These are phyloP conservation scores for Ricordea florida DNA, from an alignment of 92 coral and sea anemone genomes.

Conservation along the genomic window DNA sequence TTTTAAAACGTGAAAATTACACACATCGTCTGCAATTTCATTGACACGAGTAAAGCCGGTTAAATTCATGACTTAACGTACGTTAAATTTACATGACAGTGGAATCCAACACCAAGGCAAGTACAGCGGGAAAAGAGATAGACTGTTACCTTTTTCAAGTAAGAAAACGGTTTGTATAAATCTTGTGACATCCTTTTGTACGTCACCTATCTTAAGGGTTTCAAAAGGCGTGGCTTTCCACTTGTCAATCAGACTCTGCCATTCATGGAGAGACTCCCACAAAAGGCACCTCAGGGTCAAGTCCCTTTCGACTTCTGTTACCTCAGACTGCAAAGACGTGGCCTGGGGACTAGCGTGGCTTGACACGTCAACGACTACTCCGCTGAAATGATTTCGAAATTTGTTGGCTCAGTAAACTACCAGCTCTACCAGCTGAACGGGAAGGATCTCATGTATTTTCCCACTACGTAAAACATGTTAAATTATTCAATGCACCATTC, in stretches of 20 bases:
- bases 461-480: too few relatives aligned
- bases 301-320: constrained; percentile 91
- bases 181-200: constrained; percentile 88
- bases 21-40: too few relatives aligned
- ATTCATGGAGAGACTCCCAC: constrained; percentile 95
- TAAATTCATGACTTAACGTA: too few relatives aligned
- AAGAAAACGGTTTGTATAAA: constrained; percentile 87
- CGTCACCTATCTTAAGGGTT: constrained; percentile 68
- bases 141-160: constrained; percentile 81
- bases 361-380: constrained; percentile 2
- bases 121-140: background rate
- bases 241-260: constrained; percentile 84
- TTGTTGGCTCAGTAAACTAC: background rate
- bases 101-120: background rate
- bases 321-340: constrained; percentile 80
- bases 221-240: constrained; percentile 93
- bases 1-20: too few relatives aligned
- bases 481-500: too few relatives aligned
- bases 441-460: too few relatives aligned
- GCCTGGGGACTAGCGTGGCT: constrained; percentile 63
- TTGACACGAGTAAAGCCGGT: too few relatives aligned
- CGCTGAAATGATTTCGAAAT: constrained; percentile 33
- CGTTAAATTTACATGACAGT: too few relatives aligned
- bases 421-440: background rate
- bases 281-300: constrained; percentile 81